Evolutionary conservation across 2,797 vertebrate genomes (phyloP), one percentile per base, ranked within the genome.

Genomic region (Anas georgica): DNA sequence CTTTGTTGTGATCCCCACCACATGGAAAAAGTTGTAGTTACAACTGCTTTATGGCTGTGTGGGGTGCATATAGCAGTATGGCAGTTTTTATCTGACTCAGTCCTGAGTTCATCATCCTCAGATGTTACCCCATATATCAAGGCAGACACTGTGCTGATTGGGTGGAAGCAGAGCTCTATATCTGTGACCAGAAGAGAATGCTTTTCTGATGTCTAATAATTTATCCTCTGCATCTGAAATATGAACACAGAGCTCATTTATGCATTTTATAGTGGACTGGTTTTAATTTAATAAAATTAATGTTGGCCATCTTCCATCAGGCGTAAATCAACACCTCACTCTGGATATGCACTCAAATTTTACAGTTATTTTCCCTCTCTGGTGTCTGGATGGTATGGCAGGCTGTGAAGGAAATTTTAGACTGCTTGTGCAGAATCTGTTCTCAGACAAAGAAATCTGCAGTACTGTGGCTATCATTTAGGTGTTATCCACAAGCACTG

Each of bases 21-120:
- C 6, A 23, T 83, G 48, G 80, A 85, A 94, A 70, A 31, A 39
- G 3, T 66, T 33, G 69, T 83, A 45, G 28, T 79, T 26, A 35
- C 0, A 0, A n/a, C 28, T 73, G 33, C 26, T 22, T 23, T 37
- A 2, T 33, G 28, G 45, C 41, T 45, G 9, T 41, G n/a, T 4
- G 35, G 17, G 5, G 6, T n/a, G 4, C 12, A 5, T 4, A 1
- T 31, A 69, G 46, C 29, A 66, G 28, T 45, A 46, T 1, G 4
- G 3, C 54, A 73, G 79, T 93, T 85, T 85, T 83, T 29, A 67
- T 89, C 62, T 78, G 33, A 83, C n/a, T 86, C n/a, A 28, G 22
- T 64, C 37, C 35, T 77, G 22, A 83, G 25, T 20, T 75, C 45
- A 33, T 60, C 33, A 15, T 92, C 54, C 64, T 90, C 56, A 63